Evolutionary conservation across 1,140 invertebrate species (phyloP), one percentile per base, ranked within the genome.

Genomic region (Acromyrmex echinatior): DNA sequence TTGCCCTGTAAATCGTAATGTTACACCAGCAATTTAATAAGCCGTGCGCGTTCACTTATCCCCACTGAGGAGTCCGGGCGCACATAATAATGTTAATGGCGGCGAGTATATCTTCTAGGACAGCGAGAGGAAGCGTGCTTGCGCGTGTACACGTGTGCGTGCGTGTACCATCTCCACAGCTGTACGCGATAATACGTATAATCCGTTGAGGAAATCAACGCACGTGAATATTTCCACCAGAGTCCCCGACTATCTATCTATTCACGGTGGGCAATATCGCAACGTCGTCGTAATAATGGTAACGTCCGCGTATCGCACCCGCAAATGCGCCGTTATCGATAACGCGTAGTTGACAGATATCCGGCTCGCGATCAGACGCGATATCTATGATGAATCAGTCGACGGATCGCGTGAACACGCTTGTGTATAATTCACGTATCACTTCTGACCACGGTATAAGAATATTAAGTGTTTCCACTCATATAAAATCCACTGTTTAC

Each of bases 61-160:
- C 91, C 84, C 90, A 74, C 88, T 88, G 90, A 90, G 88, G 86
- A 87, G 87, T 79, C 82, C 62, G 80, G 76, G 80, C 88, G 87
- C 90, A 92, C 91, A 92, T 92, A 91, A 92, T 92, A 92, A 91
- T 91, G 90, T 92, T 92, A 92, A 92, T 92, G 90, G 88, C 88
- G 86, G 90, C 88, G 80, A 91, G 90, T 92, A 92, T 92, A 92
- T 92, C 90, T 92, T 91, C 87, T 87, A 90, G 90, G 91, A 92
- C 80, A 89, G 87, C 86, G 63, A 35, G 80, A 35, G 80, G 45
- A 45, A 49, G 25, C 28, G 3, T 21, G 12, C 21, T 49, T 16
- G 56, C 28, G n/a, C 10, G 49, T 12, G 14, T 25, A 12, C 16
- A 25, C 3, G 53, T 16, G 28, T 39, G 45, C 18, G 28, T 12